Percentiles rank a stretch among this genome's conserved stretches.
Evolutionary conservation across 1,140 invertebrate species (phyloP).

Genomic region (Acromyrmex heyeri): DNA sequence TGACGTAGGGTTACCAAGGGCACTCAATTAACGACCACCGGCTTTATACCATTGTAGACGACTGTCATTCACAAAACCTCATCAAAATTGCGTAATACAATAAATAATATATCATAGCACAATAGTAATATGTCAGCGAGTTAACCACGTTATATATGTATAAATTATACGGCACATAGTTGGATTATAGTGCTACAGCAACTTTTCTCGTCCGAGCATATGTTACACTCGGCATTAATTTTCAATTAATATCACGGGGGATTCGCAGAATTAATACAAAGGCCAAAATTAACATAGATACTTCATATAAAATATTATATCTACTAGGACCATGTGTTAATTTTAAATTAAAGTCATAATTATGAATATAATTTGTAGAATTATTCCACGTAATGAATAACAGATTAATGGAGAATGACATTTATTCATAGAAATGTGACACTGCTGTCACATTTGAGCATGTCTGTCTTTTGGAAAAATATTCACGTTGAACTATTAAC

Average conservation of each 20-base stretch:
- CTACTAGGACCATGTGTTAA: not conserved
- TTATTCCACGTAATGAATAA: not conserved
- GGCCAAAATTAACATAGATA: not conserved
- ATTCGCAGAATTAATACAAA: slow-evolving; percentile 30
- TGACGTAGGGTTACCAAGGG: slow-evolving; percentile 61
- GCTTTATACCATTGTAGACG: slow-evolving; percentile 29
- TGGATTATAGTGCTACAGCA: not conserved
- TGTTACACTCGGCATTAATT: slow-evolving; percentile 22
- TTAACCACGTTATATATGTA: not conserved
- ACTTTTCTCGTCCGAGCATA: not conserved
- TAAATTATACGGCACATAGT: not conserved
- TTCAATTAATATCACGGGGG: not conserved
- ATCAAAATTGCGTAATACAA: slow-evolving; percentile 6
- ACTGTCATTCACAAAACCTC: slow-evolving; percentile 46
- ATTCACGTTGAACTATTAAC: not conserved
- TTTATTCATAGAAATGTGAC: not conserved
- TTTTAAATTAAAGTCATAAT: not conserved
- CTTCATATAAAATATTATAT: not conserved
- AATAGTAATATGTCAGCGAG: not conserved
- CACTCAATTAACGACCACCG: slow-evolving; percentile 51
- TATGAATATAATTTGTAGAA: not conserved
- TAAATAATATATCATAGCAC: not conserved
- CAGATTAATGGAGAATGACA: not conserved
- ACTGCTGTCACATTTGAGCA: not conserved
- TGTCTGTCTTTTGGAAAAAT: not conserved